phyloP scores from a whole-genome alignment of 2,888 invertebrate genomes.

The Nephrotoma flavescens region DNA sequence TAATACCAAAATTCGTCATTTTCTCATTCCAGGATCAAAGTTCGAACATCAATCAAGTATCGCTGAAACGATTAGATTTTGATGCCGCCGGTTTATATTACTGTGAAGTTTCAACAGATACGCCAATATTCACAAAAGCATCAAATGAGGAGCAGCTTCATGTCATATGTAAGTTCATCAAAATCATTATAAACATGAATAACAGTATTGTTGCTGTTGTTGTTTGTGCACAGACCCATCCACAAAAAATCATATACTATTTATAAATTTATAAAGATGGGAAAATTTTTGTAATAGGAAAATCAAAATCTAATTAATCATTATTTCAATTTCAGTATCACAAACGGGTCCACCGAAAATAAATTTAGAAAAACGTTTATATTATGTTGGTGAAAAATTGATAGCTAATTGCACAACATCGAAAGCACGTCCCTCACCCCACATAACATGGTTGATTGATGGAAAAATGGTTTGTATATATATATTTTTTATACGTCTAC shows the following conservation, averaged over 20 bases:
- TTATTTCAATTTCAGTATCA: slow-evolving; percentile 32
- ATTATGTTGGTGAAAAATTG: slow-evolving; percentile 46
- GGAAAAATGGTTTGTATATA: slow-evolving; percentile 41
- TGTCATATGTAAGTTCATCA: slow-evolving; percentile 59
- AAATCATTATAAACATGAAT: background rate
- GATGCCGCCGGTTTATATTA: slow-evolving; percentile 64
- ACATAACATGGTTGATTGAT: slow-evolving; percentile 58
- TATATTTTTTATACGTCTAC: background rate
- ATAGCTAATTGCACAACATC: slow-evolving; percentile 56
- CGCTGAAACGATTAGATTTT: slow-evolving; percentile 58
- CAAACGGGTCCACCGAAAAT: slow-evolving; percentile 48
- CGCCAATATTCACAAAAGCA: slow-evolving; percentile 68
- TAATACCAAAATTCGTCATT: background rate
- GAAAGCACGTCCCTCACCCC: slow-evolving; percentile 49
- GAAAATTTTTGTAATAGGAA: background rate
- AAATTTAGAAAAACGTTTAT: slow-evolving; percentile 45
- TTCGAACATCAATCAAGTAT: slow-evolving; percentile 41
- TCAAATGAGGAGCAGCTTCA: slow-evolving; percentile 61
- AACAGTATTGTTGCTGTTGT: background rate
- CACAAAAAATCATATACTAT: background rate
- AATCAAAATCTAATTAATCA: background rate
- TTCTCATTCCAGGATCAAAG: slow-evolving; percentile 21
- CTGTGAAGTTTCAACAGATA: slow-evolving; percentile 68
- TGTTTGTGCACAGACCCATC: background rate
- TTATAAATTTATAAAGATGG: background rate